Evolutionary conservation across 1,140 invertebrate genomes (phyloP).

Genomic region (Papilio polytes): DNA sequence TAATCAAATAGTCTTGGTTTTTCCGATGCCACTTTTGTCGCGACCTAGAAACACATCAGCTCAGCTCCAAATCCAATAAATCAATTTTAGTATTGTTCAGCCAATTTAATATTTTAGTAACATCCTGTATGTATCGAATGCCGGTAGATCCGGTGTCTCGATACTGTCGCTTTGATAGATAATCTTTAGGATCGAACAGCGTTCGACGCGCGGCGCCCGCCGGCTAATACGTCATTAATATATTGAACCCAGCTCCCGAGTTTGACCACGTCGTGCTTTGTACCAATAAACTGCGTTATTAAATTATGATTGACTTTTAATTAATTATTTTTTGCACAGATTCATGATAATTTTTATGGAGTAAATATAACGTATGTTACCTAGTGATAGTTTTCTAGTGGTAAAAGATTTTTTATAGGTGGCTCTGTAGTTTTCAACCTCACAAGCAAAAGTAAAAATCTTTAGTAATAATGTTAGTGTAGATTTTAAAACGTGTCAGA

Average conservation of each 20-base stretch:
- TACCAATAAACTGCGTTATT: neutral
- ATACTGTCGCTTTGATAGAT: constrained; percentile 74
- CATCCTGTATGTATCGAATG: constrained; percentile 52
- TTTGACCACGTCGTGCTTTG: neutral
- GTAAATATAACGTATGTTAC: no score
- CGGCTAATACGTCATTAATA: constrained; percentile 48
- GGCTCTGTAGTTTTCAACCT: no score
- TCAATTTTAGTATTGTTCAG: neutral
- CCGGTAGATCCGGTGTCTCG: constrained; percentile 55
- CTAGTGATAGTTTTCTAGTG: no score
- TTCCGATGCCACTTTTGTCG: no score
- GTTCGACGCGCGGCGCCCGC: constrained; percentile 53
- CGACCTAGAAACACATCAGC: no score
- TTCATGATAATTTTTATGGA: neutral
- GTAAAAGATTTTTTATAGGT: no score
- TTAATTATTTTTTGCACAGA: neutral
- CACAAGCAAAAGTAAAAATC: no score
- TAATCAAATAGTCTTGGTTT: no score
- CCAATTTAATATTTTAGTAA: neutral
- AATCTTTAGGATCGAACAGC: constrained; percentile 71
- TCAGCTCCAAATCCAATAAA: no score
- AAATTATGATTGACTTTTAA: neutral
- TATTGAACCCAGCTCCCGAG: constrained; percentile 38
- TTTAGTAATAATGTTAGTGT: no score
- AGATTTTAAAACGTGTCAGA: neutral